Percentiles rank a stretch among this genome's conserved stretches.
Evolutionary conservation across 2,113 vertebrate species (phyloP).

Genomic region (Archilochus colubris): DNA sequence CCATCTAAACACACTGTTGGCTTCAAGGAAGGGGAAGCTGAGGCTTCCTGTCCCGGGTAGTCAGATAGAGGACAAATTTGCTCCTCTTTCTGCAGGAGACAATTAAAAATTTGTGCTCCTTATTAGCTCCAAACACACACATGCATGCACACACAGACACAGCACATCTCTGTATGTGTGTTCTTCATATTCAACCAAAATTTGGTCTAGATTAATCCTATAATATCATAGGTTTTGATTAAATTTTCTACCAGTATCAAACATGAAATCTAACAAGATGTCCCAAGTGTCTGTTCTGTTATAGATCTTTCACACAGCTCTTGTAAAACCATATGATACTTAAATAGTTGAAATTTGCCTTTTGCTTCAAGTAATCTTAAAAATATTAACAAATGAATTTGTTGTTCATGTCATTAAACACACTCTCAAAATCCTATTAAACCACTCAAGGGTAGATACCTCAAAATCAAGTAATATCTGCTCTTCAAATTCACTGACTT

Average conservation of each 20-base stretch:
- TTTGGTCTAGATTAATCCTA: neutral
- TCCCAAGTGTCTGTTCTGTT: neutral
- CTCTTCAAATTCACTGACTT: neutral
- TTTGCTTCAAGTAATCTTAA: conserved; percentile 1
- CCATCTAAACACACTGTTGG: neutral
- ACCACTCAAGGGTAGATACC: neutral
- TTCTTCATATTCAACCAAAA: neutral
- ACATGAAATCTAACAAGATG: neutral
- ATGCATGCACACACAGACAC: rapidly evolving
- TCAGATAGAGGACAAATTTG: neutral
- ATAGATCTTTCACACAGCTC: neutral
- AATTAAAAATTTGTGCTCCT: neutral
- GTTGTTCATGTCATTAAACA: neutral
- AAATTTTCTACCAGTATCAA: neutral
- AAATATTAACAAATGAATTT: neutral
- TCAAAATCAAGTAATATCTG: neutral
- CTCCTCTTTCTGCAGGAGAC: neutral
- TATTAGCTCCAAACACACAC: rapidly evolving
- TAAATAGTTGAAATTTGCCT: neutral
- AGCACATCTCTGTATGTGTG: rapidly evolving
- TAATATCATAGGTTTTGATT: neutral
- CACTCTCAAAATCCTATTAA: neutral
- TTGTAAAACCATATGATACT: neutral
- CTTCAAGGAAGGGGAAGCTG: neutral
- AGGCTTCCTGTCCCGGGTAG: neutral